Conservation (phyloP, 2,888 invertebrate species). For the Achlya flavicornis region DNA sequence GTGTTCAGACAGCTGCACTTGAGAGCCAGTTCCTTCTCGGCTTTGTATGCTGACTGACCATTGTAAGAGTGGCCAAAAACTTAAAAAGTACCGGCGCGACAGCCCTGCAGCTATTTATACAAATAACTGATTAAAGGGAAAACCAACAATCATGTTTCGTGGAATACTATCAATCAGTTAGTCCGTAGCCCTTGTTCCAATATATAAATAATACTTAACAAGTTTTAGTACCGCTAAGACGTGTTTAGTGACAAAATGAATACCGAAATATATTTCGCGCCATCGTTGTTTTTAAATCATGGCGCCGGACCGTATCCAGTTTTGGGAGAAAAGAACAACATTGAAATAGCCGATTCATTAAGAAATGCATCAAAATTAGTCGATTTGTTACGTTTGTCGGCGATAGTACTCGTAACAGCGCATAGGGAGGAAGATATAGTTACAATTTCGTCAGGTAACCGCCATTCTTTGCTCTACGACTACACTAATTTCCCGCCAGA, state of each 20-base stretch:
- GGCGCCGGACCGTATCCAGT: constrained; percentile 55
- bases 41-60: too few species aligned
- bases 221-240: background rate
- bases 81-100: too few species aligned
- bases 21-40: too few species aligned
- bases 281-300: constrained; percentile 56
- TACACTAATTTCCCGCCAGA: constrained; percentile 55
- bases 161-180: background rate
- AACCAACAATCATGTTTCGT: background rate
- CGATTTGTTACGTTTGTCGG: constrained; percentile 41
- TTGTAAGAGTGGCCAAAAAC: too few species aligned
- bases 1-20: too few species aligned
- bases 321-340: constrained; percentile 44
- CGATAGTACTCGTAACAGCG: constrained; percentile 52
- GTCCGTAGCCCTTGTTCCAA: background rate
- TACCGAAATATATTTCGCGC: constrained; percentile 41
- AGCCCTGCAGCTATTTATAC: too few species aligned
- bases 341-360: constrained; percentile 44
- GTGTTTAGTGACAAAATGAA: background rate
- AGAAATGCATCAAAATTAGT: constrained; percentile 42
- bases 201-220: background rate
- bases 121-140: background rate
- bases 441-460: constrained; percentile 47
- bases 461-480: constrained; percentile 48
- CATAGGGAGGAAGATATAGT: constrained; percentile 53